Evolutionary conservation across 2,113 vertebrate genomes (phyloP).

Genomic region (Mormyrus lacerda): DNA sequence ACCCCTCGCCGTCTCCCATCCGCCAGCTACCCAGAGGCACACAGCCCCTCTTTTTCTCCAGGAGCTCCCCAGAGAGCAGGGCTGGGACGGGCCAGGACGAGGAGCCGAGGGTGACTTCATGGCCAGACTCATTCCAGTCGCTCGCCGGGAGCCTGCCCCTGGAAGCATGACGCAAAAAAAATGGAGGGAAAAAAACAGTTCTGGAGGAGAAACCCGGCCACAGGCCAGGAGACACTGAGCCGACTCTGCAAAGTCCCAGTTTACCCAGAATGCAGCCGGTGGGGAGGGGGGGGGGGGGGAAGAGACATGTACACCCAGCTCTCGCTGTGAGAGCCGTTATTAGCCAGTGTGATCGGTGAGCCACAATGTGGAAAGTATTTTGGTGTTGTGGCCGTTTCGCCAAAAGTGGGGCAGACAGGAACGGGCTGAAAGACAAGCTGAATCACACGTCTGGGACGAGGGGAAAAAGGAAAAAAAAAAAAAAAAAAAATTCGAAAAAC

Average conservation of each 20-base stretch:
- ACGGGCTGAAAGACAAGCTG: not conserved
- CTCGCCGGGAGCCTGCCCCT: not conserved
- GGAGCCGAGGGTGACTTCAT: not conserved
- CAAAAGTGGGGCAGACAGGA: not conserved
- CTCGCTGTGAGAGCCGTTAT: not conserved
- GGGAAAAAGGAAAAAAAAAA: too few species aligned
- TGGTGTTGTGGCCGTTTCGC: not conserved
- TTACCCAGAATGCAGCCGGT: slow-evolving; percentile 25
- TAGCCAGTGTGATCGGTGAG: not conserved
- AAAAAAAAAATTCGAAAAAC: not conserved
- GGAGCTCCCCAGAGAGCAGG: not conserved
- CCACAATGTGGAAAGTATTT: not conserved
- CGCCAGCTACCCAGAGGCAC: not conserved
- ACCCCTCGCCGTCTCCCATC: not conserved
- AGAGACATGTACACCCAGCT: not conserved
- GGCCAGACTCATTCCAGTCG: not conserved
- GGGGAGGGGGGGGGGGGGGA: not conserved
- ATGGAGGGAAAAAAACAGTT: slow-evolving; percentile 27
- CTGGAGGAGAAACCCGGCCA: slow-evolving; percentile 51
- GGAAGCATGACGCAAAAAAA: not conserved
- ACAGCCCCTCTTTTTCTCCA: not conserved
- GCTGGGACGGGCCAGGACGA: not conserved
- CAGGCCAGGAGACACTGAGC: slow-evolving; percentile 44
- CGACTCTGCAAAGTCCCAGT: slow-evolving; percentile 12
- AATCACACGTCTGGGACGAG: not conserved